Evolutionary conservation across 2,888 invertebrate species (phyloP), one percentile per base, ranked within the genome.

Genomic region (Apotomis turbidana): DNA sequence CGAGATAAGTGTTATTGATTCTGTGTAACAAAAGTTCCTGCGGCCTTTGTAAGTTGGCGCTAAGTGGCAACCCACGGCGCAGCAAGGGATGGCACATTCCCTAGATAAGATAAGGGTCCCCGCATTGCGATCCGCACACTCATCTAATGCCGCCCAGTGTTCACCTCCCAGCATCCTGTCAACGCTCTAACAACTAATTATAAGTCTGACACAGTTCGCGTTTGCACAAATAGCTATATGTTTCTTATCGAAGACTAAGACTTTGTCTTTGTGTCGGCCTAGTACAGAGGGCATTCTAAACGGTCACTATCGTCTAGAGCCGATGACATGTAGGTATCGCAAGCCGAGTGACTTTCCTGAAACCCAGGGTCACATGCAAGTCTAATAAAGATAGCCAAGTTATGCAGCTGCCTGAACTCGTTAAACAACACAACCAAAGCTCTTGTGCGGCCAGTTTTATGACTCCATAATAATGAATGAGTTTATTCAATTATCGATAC

Each of bases 401-500:
- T 84, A 85, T 90, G 91, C 92, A 91, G 90, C 90, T 90, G 92
- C 83, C 79, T 79, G 79, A 78, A 83, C 85, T 90, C 91, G 88
- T 91, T 89, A 91, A 91, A 87, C 81, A 78, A 81, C 81, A 92
- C 90, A 93, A 89, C 86, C 90, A 85, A 77, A 76, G 79, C 83
- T 85, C 81, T 87, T 92, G 90, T 92, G 80, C 82, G 80, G 78
- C 78, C 81, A 82, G 82, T 87, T 91, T 90, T 90, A 91, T 88
- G 86, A 83, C 83, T 83, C 84, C 85, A 78, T 79, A 78, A 85
- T 90, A 90, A 91, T 90, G 90, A 90, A 90, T 87, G 89, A 90
- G 89, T 90, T 90, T 91, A 91, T 91, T 90, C 87, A 90, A 91
- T 91, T 89, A 91, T 88, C 87, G 86, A 86, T 90, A 89, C 90